phyloP scores from a whole-genome alignment of 1,140 invertebrate species.

The Eciton burchellii region DNA sequence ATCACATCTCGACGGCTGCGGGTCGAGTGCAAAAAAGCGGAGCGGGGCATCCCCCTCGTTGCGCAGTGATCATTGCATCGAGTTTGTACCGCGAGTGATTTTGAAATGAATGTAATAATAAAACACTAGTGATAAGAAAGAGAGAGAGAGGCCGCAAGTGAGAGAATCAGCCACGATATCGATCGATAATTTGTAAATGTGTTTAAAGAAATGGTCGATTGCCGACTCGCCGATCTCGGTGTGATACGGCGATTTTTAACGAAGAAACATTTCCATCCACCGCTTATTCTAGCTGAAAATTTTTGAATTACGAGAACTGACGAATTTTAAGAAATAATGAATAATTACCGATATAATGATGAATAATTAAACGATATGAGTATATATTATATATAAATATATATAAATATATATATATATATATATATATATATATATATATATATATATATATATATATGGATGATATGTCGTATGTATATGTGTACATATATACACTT shows the following conservation, averaged over 20 bases:
- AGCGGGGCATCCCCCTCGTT: constrained; percentile 15
- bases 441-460: constrained; percentile 55
- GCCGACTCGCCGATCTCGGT: constrained; percentile 43
- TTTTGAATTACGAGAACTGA: constrained; percentile 74
- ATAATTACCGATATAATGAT: constrained; percentile 77
- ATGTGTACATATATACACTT: constrained; percentile 85
- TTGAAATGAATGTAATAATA: constrained; percentile 72
- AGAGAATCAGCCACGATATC: constrained; percentile 67
- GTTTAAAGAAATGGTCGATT: constrained; percentile 69
- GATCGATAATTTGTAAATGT: constrained; percentile 78
- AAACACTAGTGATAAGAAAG: constrained; percentile 70
- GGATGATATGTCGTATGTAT: too few species aligned
- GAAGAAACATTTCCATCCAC: constrained; percentile 83
- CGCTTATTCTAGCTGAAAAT: constrained; percentile 73
- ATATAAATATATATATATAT: constrained; percentile 82
- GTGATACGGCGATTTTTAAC: constrained; percentile 72
- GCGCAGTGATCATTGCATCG: constrained; percentile 40
- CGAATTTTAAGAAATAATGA: constrained; percentile 77
- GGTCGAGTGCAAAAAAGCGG: constrained; percentile 30
- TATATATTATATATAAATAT: constrained; percentile 64
- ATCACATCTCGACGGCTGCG: constrained; percentile 66
- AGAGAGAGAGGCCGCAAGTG: constrained; percentile 50
- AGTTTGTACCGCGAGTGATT: constrained; percentile 69
- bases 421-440: constrained; percentile 78
- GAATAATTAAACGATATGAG: constrained; percentile 76